Percentiles rank a stretch among this genome's conserved stretches.
phyloP scores from a whole-genome alignment of 2,888 invertebrate species.

The Stenodera caucasica region DNA sequence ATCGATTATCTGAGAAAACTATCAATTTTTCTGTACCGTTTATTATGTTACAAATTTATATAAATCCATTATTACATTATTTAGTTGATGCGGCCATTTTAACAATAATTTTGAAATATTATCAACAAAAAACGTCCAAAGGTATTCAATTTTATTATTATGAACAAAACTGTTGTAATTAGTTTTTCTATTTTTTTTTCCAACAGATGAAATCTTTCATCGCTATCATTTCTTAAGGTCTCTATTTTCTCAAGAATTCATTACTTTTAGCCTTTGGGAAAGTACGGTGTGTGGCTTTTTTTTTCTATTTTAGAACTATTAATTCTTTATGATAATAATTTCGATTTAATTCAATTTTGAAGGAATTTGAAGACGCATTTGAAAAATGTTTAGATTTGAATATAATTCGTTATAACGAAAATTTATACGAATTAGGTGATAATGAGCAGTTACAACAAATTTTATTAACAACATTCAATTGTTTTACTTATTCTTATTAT shows the following conservation, averaged over 20 bases:
- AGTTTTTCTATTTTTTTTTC: conserved; percentile 30
- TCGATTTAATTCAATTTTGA: conserved; percentile 34
- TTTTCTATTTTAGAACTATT: conserved; percentile 2
- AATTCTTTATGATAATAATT: conserved; percentile 14
- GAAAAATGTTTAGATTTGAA: conserved; percentile 46
- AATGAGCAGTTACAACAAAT: conserved; percentile 59
- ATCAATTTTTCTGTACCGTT: conserved; percentile 71
- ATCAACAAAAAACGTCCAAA: conserved; percentile 41
- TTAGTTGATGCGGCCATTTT: conserved; percentile 67
- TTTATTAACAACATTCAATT: conserved; percentile 65
- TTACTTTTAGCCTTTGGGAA: conserved; percentile 57
- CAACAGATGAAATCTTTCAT: conserved; percentile 59
- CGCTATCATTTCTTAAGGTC: conserved; percentile 58
- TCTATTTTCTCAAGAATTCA: conserved; percentile 67
- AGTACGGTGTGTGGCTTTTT: conserved; percentile 56
- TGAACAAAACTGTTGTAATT: neutral
- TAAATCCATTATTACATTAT: conserved; percentile 74
- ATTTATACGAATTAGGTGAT: conserved; percentile 51
- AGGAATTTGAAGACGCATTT: conserved; percentile 58
- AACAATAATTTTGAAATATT: conserved; percentile 53
- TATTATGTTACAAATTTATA: conserved; percentile 73
- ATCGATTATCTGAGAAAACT: conserved; percentile 65
- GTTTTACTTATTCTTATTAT: conserved; percentile 65
- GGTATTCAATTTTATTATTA: conserved; percentile 39
- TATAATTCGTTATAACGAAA: conserved; percentile 41